phyloP scores from a whole-genome alignment of 2,113 vertebrate species.

The Eulacestoma nigropectus region DNA sequence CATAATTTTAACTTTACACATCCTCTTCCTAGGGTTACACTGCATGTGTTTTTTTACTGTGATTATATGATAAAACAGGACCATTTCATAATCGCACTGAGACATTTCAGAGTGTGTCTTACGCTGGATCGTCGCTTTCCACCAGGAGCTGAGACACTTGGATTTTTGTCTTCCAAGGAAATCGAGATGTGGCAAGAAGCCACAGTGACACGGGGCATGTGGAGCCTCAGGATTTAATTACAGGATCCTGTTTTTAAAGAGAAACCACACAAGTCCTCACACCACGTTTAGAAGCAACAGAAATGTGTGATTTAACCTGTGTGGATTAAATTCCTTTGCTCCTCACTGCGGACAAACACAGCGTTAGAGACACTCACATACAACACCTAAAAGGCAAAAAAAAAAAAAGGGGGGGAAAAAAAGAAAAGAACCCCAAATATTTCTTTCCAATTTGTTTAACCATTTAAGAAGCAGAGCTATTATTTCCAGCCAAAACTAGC shows the following conservation, averaged over 20 bases:
- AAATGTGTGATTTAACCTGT: background rate
- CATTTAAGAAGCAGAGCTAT: background rate
- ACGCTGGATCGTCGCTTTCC: background rate
- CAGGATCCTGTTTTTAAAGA: background rate
- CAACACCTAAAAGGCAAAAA: background rate
- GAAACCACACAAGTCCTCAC: background rate
- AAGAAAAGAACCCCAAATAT: background rate
- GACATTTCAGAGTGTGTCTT: background rate
- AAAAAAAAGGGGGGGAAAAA: rapidly evolving
- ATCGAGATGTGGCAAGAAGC: background rate
- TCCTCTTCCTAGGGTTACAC: background rate
- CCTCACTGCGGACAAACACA: background rate
- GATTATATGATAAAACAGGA: background rate
- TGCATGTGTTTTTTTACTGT: background rate
- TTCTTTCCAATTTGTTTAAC: background rate
- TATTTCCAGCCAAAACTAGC: background rate
- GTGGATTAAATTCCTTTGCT: background rate
- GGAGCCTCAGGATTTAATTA: background rate
- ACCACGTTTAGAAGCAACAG: background rate
- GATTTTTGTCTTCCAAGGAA: background rate
- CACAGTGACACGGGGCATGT: background rate
- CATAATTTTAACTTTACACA: background rate
- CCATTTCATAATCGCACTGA: background rate
- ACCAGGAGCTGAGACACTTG: background rate
- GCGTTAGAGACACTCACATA: background rate